Evolutionary conservation across 2,888 invertebrate species (phyloP).

Genomic region (Halictus ligatus): DNA sequence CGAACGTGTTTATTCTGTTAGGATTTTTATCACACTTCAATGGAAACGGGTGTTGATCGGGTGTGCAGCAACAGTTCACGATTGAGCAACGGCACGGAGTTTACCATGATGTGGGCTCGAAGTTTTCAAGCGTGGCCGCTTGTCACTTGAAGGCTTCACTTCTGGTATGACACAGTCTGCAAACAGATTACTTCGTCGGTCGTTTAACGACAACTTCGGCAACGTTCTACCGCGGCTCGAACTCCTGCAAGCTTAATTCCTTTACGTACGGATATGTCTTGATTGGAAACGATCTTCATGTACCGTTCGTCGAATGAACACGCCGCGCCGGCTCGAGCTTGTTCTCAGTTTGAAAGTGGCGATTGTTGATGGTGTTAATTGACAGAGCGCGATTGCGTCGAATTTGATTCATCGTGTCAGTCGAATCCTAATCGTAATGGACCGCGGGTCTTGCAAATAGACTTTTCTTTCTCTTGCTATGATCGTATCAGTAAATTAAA

Average conservation of each 20-base stretch:
- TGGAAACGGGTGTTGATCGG: not conserved
- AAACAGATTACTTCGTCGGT: constrained; percentile 41
- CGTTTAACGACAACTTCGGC: constrained; percentile 31
- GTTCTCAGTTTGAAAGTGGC: not conserved
- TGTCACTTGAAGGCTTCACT: constrained; percentile 32
- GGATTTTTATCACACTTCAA: not conserved
- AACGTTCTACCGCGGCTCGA: constrained; percentile 13
- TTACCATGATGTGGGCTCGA: constrained; percentile 2
- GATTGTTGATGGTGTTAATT: not conserved
- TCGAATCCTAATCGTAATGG: not conserved
- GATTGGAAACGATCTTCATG: constrained; percentile 9
- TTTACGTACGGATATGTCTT: not conserved
- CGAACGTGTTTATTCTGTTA: too few species aligned
- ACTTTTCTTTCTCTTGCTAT: not conserved
- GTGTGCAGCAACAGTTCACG: not conserved
- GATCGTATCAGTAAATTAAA: not conserved
- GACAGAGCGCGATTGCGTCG: not conserved
- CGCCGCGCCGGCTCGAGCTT: not conserved
- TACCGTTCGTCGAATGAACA: not conserved
- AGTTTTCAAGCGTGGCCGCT: constrained; percentile 39
- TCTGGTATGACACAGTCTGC: constrained; percentile 13
- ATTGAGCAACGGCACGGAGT: constrained; percentile 13
- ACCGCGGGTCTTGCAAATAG: not conserved
- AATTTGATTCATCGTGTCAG: not conserved
- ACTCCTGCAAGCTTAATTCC: constrained; percentile 20